Base-by-base conservation (phyloP, 2,888 invertebrate genomes). In the Parthenolecanium corni region DNA sequence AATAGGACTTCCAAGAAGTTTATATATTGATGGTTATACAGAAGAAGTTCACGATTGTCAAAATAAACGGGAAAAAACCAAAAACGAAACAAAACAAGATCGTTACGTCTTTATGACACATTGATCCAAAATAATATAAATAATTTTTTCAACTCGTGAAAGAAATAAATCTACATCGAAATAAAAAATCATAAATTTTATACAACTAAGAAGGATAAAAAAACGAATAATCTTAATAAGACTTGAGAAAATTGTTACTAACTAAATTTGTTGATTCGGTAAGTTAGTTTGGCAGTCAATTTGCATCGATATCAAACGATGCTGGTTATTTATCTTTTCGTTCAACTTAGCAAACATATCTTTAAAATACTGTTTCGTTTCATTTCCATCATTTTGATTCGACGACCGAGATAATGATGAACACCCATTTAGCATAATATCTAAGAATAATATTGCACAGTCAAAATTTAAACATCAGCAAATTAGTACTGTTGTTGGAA, bases 1-100 rank as follows among this genome's bases (percentile, higher is more conserved):
- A n/a, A n/a, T n/a, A n/a, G n/a, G n/a, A 31, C 31, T 31, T 9
- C 31, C 31, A 31, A 31, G 9, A 31, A 31, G 4, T 31, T 54
- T 38, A n/a, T n/a, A n/a, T n/a, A n/a, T n/a, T n/a, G n/a, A n/a
- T n/a, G n/a, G n/a, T n/a, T n/a, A n/a, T n/a, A n/a, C n/a, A n/a
- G n/a, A n/a, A n/a, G n/a, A n/a, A n/a, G n/a, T 38, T 38, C 20
- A 40, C 20, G 38, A 40, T 54, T n/a, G 42, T 54, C 54, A 54
- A 38, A 54, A 42, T 54, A 36, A 12, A 52, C 31, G 38, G n/a
- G n/a, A 31, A 31, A 31, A 31, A 31, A 31, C 9, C 9, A 31
- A 4, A 5, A 3, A 18, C 44, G 44, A 31, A 31, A 31, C 9
- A 6, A 31, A 4, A 5, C 16, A 18, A 4, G 44, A 14, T 16